Percentiles rank a stretch among this genome's conserved stretches.
Evolutionary conservation across 2,888 invertebrate species (phyloP).

Genomic region (Lucinisca nassula): DNA sequence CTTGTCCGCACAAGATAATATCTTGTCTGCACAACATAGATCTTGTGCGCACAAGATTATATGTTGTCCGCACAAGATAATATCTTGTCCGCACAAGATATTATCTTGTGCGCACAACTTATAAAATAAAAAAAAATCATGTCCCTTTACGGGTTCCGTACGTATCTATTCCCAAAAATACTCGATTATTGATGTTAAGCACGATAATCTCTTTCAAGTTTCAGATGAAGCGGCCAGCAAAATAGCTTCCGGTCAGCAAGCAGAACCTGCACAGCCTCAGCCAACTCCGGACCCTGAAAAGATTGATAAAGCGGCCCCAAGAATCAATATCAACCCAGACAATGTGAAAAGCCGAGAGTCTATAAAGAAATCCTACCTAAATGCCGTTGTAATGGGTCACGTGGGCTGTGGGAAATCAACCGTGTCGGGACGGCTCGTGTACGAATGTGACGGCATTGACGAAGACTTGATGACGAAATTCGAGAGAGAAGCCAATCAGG

Average conservation of each 20-base stretch:
- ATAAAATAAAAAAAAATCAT: too few relatives aligned
- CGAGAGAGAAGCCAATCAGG: conserved; percentile 69
- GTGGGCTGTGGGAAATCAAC: conserved; percentile 71
- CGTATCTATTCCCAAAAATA: too few relatives aligned
- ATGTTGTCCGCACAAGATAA: too few relatives aligned
- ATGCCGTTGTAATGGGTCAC: conserved; percentile 73
- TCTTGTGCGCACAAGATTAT: too few relatives aligned
- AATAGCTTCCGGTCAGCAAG: neutral
- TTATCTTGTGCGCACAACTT: too few relatives aligned
- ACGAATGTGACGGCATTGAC: conserved; percentile 72
- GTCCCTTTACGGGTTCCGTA: too few relatives aligned
- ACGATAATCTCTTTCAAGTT: too few relatives aligned
- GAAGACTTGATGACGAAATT: conserved; percentile 69
- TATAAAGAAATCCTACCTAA: conserved; percentile 67
- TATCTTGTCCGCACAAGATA: too few relatives aligned
- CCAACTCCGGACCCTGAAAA: conserved; percentile 18
- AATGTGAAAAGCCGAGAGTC: conserved; percentile 34
- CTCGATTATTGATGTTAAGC: too few relatives aligned
- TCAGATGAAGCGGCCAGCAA: conserved; percentile 5
- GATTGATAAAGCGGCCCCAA: conserved; percentile 39
- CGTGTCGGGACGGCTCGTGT: conserved; percentile 68
- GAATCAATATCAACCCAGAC: conserved; percentile 62
- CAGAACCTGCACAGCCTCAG: conserved; percentile 37
- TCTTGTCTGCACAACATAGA: too few relatives aligned
- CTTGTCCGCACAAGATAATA: too few relatives aligned